A percentile compares a stretch with the other conserved stretches of the same genome.
These are phyloP conservation scores for Daubentonia madagascariensis DNA, from an alignment of 2,113 vertebrate species.

Conservation along the genomic window DNA sequence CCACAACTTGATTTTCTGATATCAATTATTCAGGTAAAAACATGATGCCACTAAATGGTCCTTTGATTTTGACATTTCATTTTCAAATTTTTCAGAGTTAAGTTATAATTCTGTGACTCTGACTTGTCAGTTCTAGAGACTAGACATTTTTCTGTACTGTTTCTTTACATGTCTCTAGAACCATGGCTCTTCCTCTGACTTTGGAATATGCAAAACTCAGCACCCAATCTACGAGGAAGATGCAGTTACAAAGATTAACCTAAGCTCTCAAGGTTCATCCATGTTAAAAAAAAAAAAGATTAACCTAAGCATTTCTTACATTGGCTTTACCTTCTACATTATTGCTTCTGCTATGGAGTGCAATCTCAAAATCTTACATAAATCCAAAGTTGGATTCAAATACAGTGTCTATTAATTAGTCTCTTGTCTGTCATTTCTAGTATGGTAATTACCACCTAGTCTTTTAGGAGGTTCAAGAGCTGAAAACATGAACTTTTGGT, in stretches of 20 bases:
- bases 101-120: not conserved
- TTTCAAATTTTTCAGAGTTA: constrained; percentile 17
- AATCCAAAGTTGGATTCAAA: not conserved
- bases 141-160: not conserved
- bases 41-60: not conserved
- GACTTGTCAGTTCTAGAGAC: not conserved
- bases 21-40: not conserved
- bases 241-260: not conserved
- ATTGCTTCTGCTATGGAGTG: not conserved
- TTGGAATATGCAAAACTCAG: not conserved
- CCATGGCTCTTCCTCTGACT: not conserved
- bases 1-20: not conserved
- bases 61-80: constrained; percentile 8
- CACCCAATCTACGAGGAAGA: not conserved
- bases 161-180: not conserved
- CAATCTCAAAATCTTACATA: not conserved
- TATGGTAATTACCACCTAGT: not conserved
- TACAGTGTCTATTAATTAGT: not conserved
- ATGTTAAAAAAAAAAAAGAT: no score
- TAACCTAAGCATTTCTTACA: not conserved
- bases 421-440: constrained; percentile 32
- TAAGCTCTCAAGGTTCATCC: no score
- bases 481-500: constrained; percentile 1
- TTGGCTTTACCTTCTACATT: not conserved
- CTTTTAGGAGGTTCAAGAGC: not conserved